Percentiles rank a stretch among this genome's conserved stretches.
These are phyloP conservation scores for Ciconia stormi DNA, from an alignment of 2,113 vertebrate species.

Conservation along the genomic window DNA sequence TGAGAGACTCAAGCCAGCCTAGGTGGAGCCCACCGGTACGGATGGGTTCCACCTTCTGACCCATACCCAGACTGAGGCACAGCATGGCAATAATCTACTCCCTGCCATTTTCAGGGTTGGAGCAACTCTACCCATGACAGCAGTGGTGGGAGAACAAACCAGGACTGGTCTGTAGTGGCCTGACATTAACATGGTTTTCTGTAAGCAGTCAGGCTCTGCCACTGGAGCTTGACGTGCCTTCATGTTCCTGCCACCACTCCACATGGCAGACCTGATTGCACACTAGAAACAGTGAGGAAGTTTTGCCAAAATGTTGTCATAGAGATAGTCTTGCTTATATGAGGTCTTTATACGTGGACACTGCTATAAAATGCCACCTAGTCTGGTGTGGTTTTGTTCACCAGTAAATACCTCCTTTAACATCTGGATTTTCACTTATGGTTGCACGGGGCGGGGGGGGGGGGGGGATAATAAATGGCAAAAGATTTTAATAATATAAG, in stretches of 20 bases:
- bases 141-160: not conserved
- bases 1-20: not conserved
- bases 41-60: not conserved
- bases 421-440: not conserved
- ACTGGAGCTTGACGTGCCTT: not conserved
- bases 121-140: not conserved
- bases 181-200: not conserved
- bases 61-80: not conserved
- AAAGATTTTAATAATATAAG: too few species aligned
- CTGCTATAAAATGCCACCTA: not conserved
- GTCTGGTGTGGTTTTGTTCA: not conserved
- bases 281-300: not conserved
- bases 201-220: not conserved
- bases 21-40: fast-evolving
- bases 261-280: not conserved
- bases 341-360: not conserved
- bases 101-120: not conserved
- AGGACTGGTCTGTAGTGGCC: not conserved
- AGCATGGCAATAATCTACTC: not conserved
- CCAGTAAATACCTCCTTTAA: not conserved
- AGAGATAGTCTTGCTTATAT: not conserved
- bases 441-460: not conserved
- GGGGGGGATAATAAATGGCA: not conserved
- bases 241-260: not conserved
- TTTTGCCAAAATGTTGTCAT: not conserved